Evolutionary conservation across 1,140 invertebrate species (phyloP).

Genomic region (Harpegnathos saltator): DNA sequence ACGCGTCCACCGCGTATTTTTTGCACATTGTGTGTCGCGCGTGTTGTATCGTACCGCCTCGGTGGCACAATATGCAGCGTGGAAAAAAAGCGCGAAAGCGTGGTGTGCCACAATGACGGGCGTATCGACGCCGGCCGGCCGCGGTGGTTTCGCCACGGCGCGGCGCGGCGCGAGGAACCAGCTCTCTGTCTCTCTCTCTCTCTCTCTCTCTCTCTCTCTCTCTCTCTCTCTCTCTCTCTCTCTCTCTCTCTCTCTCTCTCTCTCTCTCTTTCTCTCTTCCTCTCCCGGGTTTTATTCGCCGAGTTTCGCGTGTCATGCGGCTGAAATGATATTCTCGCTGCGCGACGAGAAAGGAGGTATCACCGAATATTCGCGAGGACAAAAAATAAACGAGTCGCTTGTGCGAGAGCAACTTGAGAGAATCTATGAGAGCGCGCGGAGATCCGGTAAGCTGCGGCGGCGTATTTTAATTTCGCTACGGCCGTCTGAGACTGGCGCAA

Average conservation of each 20-base stretch:
- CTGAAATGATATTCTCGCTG: constrained; percentile 35
- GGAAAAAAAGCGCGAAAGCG: constrained; percentile 72
- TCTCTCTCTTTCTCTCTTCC: not conserved
- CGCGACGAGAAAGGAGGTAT: not conserved
- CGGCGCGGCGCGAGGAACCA: too few relatives aligned
- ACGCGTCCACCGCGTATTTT: too few relatives aligned
- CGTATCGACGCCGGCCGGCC: constrained; percentile 31
- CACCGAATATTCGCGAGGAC: not conserved
- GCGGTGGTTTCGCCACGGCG: constrained; percentile 4
- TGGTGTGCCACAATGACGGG: constrained; percentile 11
- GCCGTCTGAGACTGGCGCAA: too few relatives aligned
- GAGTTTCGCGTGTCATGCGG: constrained; percentile 59
- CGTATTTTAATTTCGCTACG: too few relatives aligned
- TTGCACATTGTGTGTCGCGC: constrained; percentile 22
- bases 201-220: constrained; percentile 1
- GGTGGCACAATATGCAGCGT: constrained; percentile 49
- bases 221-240: constrained; percentile 2
- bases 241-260: constrained; percentile 6
- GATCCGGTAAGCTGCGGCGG: too few relatives aligned
- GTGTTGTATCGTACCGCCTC: constrained; percentile 64
- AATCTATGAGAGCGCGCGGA: too few relatives aligned
- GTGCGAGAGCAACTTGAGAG: not conserved
- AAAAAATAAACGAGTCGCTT: constrained; percentile 37
- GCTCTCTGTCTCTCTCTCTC: too few relatives aligned
- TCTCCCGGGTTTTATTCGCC: constrained; percentile 47